Evolutionary conservation across 2,797 vertebrate genomes (phyloP).

Genomic region (Acestrorhynchus altus): DNA sequence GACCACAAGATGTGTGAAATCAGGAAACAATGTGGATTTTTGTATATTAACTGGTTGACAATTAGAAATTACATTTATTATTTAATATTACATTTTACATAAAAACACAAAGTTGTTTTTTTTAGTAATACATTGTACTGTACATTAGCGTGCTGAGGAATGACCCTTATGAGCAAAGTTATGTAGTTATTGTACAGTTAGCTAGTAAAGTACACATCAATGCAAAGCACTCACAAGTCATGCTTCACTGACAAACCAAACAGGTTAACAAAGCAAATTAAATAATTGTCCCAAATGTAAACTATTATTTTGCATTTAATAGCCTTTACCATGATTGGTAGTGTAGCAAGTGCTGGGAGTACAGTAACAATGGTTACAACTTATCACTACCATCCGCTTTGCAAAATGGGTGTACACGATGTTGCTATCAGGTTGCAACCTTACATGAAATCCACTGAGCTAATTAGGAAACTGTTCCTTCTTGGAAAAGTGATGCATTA

Average conservation of each 20-base stretch:
- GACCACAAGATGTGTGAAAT: too few relatives aligned
- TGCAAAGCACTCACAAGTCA: background rate
- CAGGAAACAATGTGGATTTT: too few relatives aligned
- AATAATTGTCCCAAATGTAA: background rate
- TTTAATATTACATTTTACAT: too few relatives aligned
- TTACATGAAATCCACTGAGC: background rate
- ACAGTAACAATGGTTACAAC: background rate
- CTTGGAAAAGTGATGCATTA: background rate
- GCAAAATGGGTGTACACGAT: background rate
- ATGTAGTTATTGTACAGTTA: background rate
- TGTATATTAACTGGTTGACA: too few relatives aligned
- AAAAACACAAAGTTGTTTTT: too few relatives aligned
- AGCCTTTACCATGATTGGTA: background rate
- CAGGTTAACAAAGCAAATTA: constrained; percentile 10
- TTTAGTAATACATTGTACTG: too few relatives aligned
- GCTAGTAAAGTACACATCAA: background rate
- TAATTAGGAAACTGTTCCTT: background rate
- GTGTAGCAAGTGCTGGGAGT: constrained; percentile 5
- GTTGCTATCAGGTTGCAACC: background rate
- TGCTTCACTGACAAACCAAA: background rate
- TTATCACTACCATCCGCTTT: background rate
- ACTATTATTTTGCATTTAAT: constrained; percentile 23
- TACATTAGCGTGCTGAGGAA: too few relatives aligned
- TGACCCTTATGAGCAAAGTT: background rate
- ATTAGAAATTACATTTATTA: too few relatives aligned